Evolutionary conservation across 2,113 vertebrate genomes (phyloP).

Genomic region (Aspidoscelis tigris): DNA sequence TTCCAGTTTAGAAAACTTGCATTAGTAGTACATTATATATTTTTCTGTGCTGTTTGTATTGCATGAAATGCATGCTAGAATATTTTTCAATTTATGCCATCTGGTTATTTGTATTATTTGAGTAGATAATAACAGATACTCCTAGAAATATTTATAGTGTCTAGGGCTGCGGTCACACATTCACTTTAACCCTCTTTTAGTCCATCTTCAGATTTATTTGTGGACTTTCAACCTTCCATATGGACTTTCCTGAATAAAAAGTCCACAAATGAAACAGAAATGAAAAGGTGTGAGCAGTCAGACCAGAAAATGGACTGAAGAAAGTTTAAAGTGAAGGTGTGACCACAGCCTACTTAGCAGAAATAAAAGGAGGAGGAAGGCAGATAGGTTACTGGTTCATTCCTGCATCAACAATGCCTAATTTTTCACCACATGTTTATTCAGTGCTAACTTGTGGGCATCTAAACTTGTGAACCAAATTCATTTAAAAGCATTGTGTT

Average conservation of each 20-base stretch:
- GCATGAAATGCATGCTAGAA: background rate
- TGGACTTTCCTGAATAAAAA: no score
- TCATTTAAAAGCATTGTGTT: background rate
- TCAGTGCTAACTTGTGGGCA: background rate
- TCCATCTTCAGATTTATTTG: no score
- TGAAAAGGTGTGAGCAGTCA: no score
- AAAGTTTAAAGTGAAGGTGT: no score
- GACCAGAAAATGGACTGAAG: no score
- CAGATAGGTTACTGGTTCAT: background rate
- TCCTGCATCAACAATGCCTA: background rate
- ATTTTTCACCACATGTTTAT: background rate
- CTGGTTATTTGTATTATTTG: no score
- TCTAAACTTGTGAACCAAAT: background rate
- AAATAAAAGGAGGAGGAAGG: no score
- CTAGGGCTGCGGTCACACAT: background rate
- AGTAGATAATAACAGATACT: slow-evolving; percentile 48
- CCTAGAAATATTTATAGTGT: slow-evolving; percentile 57
- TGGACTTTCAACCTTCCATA: no score
- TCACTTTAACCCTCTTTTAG: no score
- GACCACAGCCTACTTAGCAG: no score
- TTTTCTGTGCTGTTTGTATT: background rate
- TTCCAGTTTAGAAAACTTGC: background rate
- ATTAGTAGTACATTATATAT: background rate
- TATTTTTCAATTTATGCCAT: background rate
- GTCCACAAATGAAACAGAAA: no score